These are phyloP conservation scores for Chionomys nivalis DNA, from an alignment of 2,113 vertebrate species.

Conservation along the genomic window DNA sequence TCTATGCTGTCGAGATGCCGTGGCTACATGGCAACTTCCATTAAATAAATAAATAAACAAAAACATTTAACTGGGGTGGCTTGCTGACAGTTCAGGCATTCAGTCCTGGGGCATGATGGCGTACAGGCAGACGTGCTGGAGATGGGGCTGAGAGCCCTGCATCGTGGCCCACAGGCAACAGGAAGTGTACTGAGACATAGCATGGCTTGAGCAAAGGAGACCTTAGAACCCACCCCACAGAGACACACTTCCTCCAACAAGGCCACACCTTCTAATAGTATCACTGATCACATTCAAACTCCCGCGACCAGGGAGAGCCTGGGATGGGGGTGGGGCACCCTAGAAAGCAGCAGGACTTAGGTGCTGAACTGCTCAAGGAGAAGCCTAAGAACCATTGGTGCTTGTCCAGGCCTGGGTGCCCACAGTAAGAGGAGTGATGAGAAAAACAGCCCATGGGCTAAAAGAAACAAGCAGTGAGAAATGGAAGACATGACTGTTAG, in stretches of 20 bases:
- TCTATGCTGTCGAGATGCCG: background rate
- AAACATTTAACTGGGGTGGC: background rate
- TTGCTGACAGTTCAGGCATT: background rate
- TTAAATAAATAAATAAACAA: background rate
- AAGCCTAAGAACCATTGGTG: background rate
- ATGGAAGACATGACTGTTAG: background rate
- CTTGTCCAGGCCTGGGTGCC: background rate
- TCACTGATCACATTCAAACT: background rate
- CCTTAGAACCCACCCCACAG: background rate
- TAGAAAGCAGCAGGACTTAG: background rate
- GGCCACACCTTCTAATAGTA: background rate
- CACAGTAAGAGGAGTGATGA: background rate
- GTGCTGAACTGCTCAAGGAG: background rate
- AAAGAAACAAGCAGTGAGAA: conserved; percentile 6
- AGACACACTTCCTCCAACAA: background rate
- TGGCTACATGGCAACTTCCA: background rate
- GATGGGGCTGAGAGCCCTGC: background rate
- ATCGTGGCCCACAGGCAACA: background rate
- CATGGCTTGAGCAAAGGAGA: background rate
- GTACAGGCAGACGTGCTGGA: background rate
- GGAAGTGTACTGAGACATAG: background rate
- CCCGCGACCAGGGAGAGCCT: background rate
- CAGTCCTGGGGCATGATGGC: background rate
- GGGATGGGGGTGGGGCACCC: background rate
- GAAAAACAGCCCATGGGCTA: background rate